Base-by-base conservation (phyloP, 2,113 vertebrate species). In the Collichthys lucidus region DNA sequence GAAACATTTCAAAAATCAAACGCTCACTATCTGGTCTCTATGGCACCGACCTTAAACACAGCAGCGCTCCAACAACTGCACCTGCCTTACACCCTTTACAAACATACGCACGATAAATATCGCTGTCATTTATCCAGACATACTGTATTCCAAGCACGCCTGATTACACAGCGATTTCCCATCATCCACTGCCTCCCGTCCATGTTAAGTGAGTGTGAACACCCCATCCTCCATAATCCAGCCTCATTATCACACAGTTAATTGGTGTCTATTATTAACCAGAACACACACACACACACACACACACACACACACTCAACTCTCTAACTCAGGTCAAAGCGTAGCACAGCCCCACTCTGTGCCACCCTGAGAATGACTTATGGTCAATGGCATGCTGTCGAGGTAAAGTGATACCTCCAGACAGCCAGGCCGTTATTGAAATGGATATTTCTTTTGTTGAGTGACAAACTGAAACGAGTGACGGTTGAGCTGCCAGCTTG, bases 211-310 rank as follows among this genome's bases (percentile, higher is more conserved):
- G 73, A 64, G 65, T 69, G 64, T 50, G 77, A 87, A 42, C 66
- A 50, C 47, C 17, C 76, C 20, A 50, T 73, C 68, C 73, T 68
- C 61, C 53, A 42, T 78, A 71, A 83, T 40, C 35, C 59, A 64
- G 77, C 15, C 63, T 91, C 74, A 84, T 90, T 87, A 87, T 71
- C 68, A 74, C 83, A 66, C 17, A 63, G 64, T 67, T 88, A 85
- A 90, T 83, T 85, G 84, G 31, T 52, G 61, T 66, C 80, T 91
- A 86, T 90, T 88, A 84, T 80, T 88, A 87, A 86, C 40, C n/a
- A 55, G 35, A 80, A 42, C 77, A 66, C 77, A 69, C 50, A 65
- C 50, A 53, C 35, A 26, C 24, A 26, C 24, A 42, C 77, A n/a
- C n/a, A n/a, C n/a, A n/a, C n/a, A n/a, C n/a, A 66, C 77, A 69